Evolutionary conservation across 2,888 invertebrate genomes (phyloP), one percentile per base, ranked within the genome.

Genomic region (Trachelus troglodyta): DNA sequence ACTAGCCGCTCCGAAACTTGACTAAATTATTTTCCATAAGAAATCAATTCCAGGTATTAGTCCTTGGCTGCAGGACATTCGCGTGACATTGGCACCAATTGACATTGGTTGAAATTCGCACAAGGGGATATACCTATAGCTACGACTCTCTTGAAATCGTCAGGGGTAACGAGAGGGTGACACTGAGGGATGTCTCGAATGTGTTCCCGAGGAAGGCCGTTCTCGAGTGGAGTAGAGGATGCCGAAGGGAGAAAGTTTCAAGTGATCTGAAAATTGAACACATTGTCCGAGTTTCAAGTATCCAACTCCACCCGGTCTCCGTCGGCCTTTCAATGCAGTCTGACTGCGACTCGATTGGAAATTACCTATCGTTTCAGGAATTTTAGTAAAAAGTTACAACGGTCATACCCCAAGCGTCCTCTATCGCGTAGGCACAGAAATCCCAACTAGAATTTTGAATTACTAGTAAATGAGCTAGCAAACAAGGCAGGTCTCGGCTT

Each of bases 201-300:
- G 56, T 56, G 56, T 56, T 56, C 56, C 56, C 56, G 71, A 71
- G 71, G 71, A 71, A 71, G 71, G 12, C 71, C 4, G 71, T 12
- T 15, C 33, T 34, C 33, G 12, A 34, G 71, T 71, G 15, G 71
- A 71, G 33, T 0, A 6, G 71, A 31, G 30, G 33, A 31, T 15
- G 71, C 12, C 30, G 71, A 71, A 71, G 68, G 74, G 73, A 68
- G 34, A 33, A 76, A 76, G 34, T 33, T 76, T 77, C 68, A 9
- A 74, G 77, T 56, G 77, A 56, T 74, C 34, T 30, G 34, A 76
- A 73, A 71, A 71, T 71, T 30, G 74, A 40, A 69, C n/a, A n/a
- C 34, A 69, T 76, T 34, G 69, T 76, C 69, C 69, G 76, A 69
- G 69, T 69, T 69, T 76, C 76, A 12, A 76, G 76, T 76, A 6